Evolutionary conservation across 1,140 invertebrate species (phyloP).

Genomic region (Drosophila ambigua): DNA sequence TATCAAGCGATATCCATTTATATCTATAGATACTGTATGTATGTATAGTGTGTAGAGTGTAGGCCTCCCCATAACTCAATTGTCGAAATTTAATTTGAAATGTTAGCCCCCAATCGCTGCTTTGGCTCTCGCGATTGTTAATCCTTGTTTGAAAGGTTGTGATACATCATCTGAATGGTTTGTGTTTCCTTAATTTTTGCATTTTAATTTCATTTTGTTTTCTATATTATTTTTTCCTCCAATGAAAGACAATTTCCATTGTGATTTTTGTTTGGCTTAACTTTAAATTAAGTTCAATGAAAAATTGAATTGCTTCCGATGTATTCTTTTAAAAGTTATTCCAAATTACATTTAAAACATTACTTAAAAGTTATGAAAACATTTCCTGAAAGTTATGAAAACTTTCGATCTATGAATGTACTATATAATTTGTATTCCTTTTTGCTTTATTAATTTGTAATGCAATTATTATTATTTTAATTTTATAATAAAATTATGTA

Average conservation of each 20-base stretch:
- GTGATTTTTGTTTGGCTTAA: slow-evolving; percentile 45
- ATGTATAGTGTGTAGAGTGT: slow-evolving; percentile 52
- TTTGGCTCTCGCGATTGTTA: slow-evolving; percentile 63
- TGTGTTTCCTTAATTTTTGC: slow-evolving; percentile 73
- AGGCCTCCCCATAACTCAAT: slow-evolving; percentile 65
- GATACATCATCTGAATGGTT: slow-evolving; percentile 66
- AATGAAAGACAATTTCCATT: slow-evolving; percentile 48
- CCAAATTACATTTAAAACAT: slow-evolving; percentile 37
- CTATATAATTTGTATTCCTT: slow-evolving; percentile 44
- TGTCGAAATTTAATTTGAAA: slow-evolving; percentile 62
- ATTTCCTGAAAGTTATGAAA: slow-evolving; percentile 41
- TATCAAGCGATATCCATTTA: slow-evolving; percentile 45
- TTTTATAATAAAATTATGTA: slow-evolving; percentile 68
- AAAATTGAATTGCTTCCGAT: slow-evolving; percentile 45
- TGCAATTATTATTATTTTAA: slow-evolving; percentile 72
- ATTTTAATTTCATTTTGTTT: slow-evolving; percentile 21
- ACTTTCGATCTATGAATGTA: slow-evolving; percentile 57
- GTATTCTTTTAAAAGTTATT: slow-evolving; percentile 40
- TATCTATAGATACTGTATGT: slow-evolving; percentile 31
- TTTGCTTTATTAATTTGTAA: slow-evolving; percentile 80
- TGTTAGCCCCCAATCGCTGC: slow-evolving; percentile 6
- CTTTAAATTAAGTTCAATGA: slow-evolving; percentile 41
- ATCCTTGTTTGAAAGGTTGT: slow-evolving; percentile 77
- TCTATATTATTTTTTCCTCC: slow-evolving; percentile 14
- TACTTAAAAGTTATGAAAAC: slow-evolving; percentile 37